Evolutionary conservation across 1,140 invertebrate genomes (phyloP).

Genomic region (Pseudomyrmex cubaensis): DNA sequence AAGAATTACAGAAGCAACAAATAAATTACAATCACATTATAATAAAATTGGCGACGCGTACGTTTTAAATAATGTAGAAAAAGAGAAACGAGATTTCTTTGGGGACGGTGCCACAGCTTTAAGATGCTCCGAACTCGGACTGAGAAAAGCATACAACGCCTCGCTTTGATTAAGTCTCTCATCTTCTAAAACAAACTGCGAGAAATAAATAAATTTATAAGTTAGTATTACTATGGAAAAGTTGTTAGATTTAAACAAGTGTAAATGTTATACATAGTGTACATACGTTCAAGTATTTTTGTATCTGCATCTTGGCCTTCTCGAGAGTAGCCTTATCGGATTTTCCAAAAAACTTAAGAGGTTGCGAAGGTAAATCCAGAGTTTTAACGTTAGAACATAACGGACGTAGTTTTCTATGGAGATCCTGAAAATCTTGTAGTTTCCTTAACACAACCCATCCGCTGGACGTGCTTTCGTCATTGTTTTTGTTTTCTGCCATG

Average conservation of each 20-base stretch:
- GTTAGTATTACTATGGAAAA: no score
- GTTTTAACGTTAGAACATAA: constrained; percentile 92
- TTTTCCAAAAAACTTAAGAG: constrained; percentile 92
- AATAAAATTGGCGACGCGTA: constrained; percentile 76
- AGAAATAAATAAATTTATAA: constrained; percentile 65
- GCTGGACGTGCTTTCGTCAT: constrained; percentile 88
- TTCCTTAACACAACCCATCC: constrained; percentile 94
- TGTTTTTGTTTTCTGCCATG: constrained; percentile 88
- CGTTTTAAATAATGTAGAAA: constrained; percentile 94
- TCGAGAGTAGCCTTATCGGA: constrained; percentile 92
- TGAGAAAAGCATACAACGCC: constrained; percentile 94
- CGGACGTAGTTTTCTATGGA: constrained; percentile 93
- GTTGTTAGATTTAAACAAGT: no score
- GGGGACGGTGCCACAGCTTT: constrained; percentile 91
- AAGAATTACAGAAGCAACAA: constrained; percentile 62
- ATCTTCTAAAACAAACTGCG: constrained; percentile 93
- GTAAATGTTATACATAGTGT: no score
- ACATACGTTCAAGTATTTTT: constrained; percentile 93
- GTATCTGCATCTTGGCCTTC: constrained; percentile 92
- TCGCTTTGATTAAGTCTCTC: constrained; percentile 95
- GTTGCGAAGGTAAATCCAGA: constrained; percentile 92
- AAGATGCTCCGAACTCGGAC: constrained; percentile 94
- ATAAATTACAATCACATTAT: background rate
- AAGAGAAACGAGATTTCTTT: constrained; percentile 93
- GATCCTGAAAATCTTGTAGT: constrained; percentile 92